Conservation (phyloP, 2,797 vertebrate genomes). For the Halcyon badia region DNA sequence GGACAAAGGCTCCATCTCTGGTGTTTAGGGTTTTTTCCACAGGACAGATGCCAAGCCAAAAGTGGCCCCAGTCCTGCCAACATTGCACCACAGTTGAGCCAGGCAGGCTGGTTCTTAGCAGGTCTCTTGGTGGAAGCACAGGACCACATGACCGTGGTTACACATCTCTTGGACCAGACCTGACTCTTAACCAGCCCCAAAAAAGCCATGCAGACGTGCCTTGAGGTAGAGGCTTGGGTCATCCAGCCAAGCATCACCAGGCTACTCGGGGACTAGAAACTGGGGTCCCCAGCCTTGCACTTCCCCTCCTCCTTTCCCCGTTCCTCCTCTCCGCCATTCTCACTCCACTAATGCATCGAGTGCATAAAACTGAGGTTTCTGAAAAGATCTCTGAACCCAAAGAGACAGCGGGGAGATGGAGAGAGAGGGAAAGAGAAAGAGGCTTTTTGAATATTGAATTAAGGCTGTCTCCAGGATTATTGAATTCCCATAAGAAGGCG, state of each 20-base stretch:
- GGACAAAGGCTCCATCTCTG: neutral
- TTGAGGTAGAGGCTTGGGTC: neutral
- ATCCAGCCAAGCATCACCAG: neutral
- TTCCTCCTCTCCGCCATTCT: neutral
- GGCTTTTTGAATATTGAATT: conserved; percentile 82
- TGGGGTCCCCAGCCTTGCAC: neutral
- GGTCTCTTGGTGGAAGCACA: neutral
- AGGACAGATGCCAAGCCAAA: neutral
- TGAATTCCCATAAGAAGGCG: conserved; percentile 82
- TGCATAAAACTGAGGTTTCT: conserved; percentile 54
- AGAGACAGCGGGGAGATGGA: neutral
- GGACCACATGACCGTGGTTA: rapidly evolving
- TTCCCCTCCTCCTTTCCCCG: neutral
- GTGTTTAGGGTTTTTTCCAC: neutral
- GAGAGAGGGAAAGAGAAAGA: conserved; percentile 47
- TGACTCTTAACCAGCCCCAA: neutral
- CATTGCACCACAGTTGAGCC: neutral
- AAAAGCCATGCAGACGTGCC: rapidly evolving
- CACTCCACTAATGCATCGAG: conserved; percentile 32
- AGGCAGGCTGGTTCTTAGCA: neutral
- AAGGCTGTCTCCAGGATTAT: conserved; percentile 83
- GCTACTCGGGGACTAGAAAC: no score
- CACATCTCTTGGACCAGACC: neutral
- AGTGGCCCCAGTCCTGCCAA: neutral
- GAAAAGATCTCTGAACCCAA: conserved; percentile 69